Base-by-base conservation (phyloP, 2,797 vertebrate genomes). In the Phataginus tricuspis region DNA sequence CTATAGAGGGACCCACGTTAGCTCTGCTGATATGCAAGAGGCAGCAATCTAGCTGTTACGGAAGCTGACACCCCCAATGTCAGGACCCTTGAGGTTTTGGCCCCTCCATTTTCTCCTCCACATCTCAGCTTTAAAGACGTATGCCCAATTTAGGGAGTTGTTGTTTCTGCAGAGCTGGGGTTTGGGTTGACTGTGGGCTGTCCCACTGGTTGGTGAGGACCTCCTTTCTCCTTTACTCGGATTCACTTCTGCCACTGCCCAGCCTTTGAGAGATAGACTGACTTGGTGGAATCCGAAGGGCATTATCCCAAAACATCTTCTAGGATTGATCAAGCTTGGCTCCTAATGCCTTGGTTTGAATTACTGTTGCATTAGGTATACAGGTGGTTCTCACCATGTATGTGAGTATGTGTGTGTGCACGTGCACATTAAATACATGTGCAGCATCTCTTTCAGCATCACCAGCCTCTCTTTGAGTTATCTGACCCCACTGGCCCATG, bases 161-260 rank as follows among this genome's bases (percentile, higher is more conserved):
- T 83, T 14, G 31, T 68, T 78, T 77, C n/a, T 53, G 25, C 25
- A 79, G 66, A 95, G 72, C 10, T 78, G 31, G 77, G 19, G 14
- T 78, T 68, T 64, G 34, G 13, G 55, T 53, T 0, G 0, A 39
- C 83, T 31, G 27, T 57, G 72, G 27, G 21, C 2, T 27, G 79
- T 10, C 59, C 14, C 39, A 8, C 0, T 0, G 55, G 16, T 7
- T 92, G 9, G n/a, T 61, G n/a, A 69, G 45, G 10, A n/a, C 29
- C 4, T 31, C 5, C 27, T 53, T 63, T 66, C 64, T 5, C 11
- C 25, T 49, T 83, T 49, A 31, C 53, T 63, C 14, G 2, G 14
- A 75, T 63, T 55, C 25, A 55, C 25, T 27, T 39, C n/a, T 49
- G 68, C 34, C 31, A 10, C 63, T 8, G 5, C 31, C 49, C 57